Conservation (phyloP, 2,797 vertebrate genomes). For the Parambassis ranga region DNA sequence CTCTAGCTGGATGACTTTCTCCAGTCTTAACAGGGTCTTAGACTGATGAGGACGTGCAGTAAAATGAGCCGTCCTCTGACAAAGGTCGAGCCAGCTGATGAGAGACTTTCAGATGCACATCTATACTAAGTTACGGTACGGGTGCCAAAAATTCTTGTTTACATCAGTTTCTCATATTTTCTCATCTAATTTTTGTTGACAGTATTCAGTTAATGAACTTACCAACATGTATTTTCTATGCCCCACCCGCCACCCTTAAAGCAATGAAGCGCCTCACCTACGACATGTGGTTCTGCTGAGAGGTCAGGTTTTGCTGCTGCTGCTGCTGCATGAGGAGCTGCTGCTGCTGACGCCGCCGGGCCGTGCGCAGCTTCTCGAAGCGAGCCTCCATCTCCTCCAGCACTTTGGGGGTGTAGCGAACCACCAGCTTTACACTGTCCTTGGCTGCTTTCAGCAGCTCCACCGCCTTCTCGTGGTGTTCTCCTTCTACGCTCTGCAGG, state of each 20-base stretch:
- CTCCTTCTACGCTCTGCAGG: constrained; percentile 94
- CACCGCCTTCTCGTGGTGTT: constrained; percentile 97
- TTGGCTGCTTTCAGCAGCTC: constrained; percentile 96
- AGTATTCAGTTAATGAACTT: too few relatives aligned
- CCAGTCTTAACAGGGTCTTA: too few relatives aligned
- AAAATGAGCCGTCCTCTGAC: too few relatives aligned
- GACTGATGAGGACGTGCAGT: too few relatives aligned
- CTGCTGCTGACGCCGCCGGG: constrained; percentile 95
- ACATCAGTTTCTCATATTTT: too few relatives aligned
- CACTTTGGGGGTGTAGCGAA: constrained; percentile 98
- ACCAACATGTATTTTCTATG: too few relatives aligned
- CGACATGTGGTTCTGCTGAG: constrained; percentile 97
- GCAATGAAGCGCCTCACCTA: constrained; percentile 94
- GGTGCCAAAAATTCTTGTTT: too few relatives aligned
- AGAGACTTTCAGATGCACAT: too few relatives aligned
- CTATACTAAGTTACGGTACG: too few relatives aligned
- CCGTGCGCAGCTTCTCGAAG: constrained; percentile 96
- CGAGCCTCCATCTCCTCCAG: constrained; percentile 99
- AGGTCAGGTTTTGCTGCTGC: constrained; percentile 86
- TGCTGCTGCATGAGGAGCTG: constrained; percentile 94
- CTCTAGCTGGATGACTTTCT: too few relatives aligned
- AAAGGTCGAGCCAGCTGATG: too few relatives aligned
- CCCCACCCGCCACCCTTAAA: constrained; percentile 56
- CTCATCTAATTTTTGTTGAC: too few relatives aligned
- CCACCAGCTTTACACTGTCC: constrained; percentile 97